Evolutionary conservation across 2,113 vertebrate genomes (phyloP).

Genomic region (Ceratotherium simum): DNA sequence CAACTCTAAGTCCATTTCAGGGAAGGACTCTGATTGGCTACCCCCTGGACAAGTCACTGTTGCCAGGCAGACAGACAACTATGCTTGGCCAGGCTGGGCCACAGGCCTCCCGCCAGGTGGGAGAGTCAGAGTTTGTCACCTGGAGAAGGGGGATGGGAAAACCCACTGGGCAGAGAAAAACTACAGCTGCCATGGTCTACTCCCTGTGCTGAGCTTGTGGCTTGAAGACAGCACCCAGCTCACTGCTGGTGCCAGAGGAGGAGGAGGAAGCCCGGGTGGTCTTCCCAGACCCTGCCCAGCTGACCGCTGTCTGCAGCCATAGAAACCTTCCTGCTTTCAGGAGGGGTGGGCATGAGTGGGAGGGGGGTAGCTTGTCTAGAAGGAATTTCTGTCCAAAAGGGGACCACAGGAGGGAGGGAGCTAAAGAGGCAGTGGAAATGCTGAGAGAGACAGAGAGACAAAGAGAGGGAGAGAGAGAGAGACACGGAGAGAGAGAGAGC

Average conservation of each 20-base stretch:
- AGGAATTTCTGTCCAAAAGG: neutral
- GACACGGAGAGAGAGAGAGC: neutral
- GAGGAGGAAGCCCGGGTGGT: neutral
- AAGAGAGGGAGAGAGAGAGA: neutral
- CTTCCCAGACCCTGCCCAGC: neutral
- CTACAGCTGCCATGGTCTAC: neutral
- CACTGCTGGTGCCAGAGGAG: neutral
- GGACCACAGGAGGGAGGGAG: neutral
- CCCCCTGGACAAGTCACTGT: neutral
- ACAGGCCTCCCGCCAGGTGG: neutral
- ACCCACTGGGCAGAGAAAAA: neutral
- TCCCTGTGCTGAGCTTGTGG: neutral
- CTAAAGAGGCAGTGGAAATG: neutral
- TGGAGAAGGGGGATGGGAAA: neutral
- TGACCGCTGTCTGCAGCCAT: neutral
- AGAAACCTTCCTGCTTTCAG: neutral
- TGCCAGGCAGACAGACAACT: neutral
- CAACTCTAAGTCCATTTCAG: neutral
- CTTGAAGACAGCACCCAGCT: neutral
- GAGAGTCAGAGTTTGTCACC: neutral
- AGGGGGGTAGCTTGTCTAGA: neutral
- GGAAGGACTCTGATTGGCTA: neutral
- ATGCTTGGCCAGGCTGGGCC: neutral
- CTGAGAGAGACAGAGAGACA: neutral
- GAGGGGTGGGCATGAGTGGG: too few relatives aligned